Conservation (phyloP, 23 tunicate genomes). For the Halocynthia aurantium region DNA sequence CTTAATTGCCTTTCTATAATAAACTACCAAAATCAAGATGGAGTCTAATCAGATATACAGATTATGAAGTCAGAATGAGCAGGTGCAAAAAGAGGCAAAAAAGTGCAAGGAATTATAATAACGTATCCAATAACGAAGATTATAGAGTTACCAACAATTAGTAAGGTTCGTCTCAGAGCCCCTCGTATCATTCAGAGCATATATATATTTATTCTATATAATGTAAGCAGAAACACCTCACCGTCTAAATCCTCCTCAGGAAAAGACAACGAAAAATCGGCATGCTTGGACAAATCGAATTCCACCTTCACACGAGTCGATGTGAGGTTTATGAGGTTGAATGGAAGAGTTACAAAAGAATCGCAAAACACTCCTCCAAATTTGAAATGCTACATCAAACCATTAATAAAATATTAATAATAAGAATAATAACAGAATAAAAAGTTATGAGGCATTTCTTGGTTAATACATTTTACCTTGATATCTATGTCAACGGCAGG, state of each 20-base stretch:
- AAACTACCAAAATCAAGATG: too few species aligned
- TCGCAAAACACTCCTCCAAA: conserved; percentile 82
- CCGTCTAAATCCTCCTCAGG: conserved; percentile 64
- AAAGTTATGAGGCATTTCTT: neutral
- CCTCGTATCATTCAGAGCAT: too few species aligned
- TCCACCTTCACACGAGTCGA: conserved; percentile 73
- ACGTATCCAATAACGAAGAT: too few species aligned
- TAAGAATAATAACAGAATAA: neutral
- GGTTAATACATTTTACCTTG: conserved; percentile 37
- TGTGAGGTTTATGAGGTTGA: conserved; percentile 65
- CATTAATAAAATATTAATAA: neutral
- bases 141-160: too few species aligned
- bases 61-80: too few species aligned
- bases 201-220: too few species aligned
- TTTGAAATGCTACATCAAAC: conserved; percentile 63
- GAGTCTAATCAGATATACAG: too few species aligned
- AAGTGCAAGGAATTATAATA: too few species aligned
- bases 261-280: conserved; percentile 57
- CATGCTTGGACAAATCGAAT: conserved; percentile 59
- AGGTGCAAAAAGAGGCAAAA: too few species aligned
- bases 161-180: too few species aligned
- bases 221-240: conserved; percentile 8
- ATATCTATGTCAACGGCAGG: conserved; percentile 86
- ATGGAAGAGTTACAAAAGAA: conserved; percentile 48
- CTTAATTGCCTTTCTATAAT: too few species aligned